Base-by-base conservation (phyloP, 92 coral and sea anemone genomes). In the Porites lobata region DNA sequence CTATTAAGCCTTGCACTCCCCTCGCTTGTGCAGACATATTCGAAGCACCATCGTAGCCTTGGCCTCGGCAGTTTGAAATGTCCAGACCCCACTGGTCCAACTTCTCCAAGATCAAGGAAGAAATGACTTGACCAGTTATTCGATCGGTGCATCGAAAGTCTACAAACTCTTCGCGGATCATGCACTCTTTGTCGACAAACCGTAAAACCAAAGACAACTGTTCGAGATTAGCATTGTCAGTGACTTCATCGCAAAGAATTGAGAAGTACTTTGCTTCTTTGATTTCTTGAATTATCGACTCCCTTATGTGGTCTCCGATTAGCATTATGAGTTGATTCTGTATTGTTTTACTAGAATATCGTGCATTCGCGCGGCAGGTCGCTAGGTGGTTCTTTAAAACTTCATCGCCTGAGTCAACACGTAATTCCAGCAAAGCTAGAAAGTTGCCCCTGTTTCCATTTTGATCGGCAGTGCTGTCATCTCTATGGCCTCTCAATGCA, bases 111-210 rank as follows among this genome's bases (percentile, higher is more conserved):
- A 87, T 91, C 51, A 82, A 24, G 54, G 1, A 8, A 17, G 77
- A 29, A 82, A 29, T 82, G 1, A 88, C 89, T 62, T 76, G 81
- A 24, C 94, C 94, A 47, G 94, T 87, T 53, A 74, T 87, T 32
- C 94, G 68, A 22, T 88, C 83, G 38, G 84, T 85, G 74, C 57
- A 58, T 47, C 18, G 75, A 47, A 91, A 87, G 65, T 85, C 89
- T 52, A 91, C 56, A 87, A 83, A 87, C 65, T 87, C 89, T 82
- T 91, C 92, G 61, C 79, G 92, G 15, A 91, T 91, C 26, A 9
- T 24, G 26, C 84, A 71, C 6, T 86, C 78, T 12, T 85, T 68
- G 82, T 90, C 91, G 17, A 86, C 84, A 75, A 79, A 90, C 61
- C 83, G 77, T 50, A 90, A 65, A 59, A 81, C 38, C 18, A 90